These are phyloP conservation scores for Porites lobata DNA, from an alignment of 92 coral and sea anemone species.

Conservation along the genomic window DNA sequence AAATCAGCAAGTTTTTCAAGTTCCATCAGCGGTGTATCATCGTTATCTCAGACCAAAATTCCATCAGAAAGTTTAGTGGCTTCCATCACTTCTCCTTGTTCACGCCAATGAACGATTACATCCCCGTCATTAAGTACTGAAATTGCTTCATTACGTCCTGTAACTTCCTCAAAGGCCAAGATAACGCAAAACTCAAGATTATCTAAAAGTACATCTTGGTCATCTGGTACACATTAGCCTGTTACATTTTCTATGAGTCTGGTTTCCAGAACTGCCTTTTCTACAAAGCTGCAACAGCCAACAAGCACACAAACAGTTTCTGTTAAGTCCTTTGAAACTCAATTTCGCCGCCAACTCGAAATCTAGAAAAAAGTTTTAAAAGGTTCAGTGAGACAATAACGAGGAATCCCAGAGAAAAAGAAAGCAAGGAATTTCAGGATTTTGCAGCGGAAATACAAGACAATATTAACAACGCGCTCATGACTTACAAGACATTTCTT, in stretches of 20 bases:
- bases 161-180: neutral
- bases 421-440: neutral
- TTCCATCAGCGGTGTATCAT: no score
- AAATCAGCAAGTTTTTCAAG: no score
- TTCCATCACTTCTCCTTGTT: no score
- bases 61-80: no score
- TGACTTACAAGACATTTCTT: neutral
- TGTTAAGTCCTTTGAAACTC: neutral
- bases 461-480: neutral
- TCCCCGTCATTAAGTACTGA: no score
- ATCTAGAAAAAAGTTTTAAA: neutral
- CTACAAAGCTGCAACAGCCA: neutral
- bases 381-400: neutral
- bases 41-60: no score
- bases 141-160: neutral
- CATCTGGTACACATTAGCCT: no score
- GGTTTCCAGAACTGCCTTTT: neutral
- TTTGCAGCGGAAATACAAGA: neutral
- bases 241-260: neutral
- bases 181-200: neutral
- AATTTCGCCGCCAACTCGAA: neutral
- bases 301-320: neutral
- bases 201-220: neutral
- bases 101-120: no score
- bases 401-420: conserved; percentile 3